Evolutionary conservation across 2,888 invertebrate genomes (phyloP).

Genomic region (Holacanthella duospinosa): DNA sequence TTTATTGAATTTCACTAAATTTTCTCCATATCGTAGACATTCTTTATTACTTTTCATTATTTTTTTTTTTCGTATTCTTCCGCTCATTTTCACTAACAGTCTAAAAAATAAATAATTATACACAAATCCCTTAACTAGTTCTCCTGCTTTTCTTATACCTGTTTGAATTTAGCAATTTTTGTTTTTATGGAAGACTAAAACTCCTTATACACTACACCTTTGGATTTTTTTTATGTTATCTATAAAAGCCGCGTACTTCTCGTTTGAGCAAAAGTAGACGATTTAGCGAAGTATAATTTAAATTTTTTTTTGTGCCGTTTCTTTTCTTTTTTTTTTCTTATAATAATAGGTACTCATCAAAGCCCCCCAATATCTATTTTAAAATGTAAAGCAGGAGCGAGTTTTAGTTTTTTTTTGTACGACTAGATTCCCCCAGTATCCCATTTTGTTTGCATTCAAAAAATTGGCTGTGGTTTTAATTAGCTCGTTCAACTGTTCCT

Average conservation of each 20-base stretch:
- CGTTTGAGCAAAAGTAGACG: conserved; percentile 1
- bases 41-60: too few relatives aligned
- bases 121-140: background rate
- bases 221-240: background rate
- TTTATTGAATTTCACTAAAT: too few relatives aligned
- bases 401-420: background rate
- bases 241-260: background rate
- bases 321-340: too few relatives aligned
- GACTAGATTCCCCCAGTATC: background rate
- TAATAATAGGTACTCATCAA: background rate
- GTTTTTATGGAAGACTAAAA: background rate
- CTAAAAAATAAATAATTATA: background rate
- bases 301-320: background rate
- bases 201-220: background rate
- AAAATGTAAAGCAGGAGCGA: conserved; percentile 1
- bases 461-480: background rate
- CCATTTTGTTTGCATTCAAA: background rate
- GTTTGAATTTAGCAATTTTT: background rate
- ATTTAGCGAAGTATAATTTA: background rate
- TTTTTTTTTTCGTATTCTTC: too few relatives aligned
- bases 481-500: background rate
- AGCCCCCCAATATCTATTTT: background rate
- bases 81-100: background rate
- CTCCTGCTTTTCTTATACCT: background rate
- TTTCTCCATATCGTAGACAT: too few relatives aligned